Conservation (phyloP, 2,113 vertebrate genomes). For the Rhadina sibilatrix region DNA sequence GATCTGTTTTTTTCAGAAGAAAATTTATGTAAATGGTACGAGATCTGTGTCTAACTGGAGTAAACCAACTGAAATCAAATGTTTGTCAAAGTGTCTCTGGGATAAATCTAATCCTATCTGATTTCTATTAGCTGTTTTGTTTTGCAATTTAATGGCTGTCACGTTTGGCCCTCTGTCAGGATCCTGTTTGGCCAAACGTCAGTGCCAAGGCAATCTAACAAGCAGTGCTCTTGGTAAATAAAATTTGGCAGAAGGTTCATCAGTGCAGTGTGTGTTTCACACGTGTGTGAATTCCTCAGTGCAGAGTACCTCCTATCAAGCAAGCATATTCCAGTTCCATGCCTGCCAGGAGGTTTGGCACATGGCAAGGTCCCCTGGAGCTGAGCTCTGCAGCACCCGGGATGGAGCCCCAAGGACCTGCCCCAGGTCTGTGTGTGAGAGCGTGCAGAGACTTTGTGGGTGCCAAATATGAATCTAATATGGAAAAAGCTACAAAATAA, state of each 20-base stretch:
- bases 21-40: conserved; percentile 17
- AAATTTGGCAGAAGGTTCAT: background rate
- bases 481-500: background rate
- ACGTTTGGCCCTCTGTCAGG: background rate
- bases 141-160: conserved; percentile 40
- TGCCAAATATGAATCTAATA: background rate
- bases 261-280: background rate
- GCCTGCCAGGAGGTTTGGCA: background rate
- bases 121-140: conserved; percentile 44
- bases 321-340: background rate
- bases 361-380: background rate
- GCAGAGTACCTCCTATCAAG: background rate
- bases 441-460: background rate
- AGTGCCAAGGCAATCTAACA: background rate
- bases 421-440: background rate
- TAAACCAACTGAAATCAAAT: conserved; percentile 38
- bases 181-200: background rate
- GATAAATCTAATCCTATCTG: background rate
- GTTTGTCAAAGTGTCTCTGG: background rate
- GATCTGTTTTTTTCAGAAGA: background rate
- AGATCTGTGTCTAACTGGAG: conserved; percentile 5
- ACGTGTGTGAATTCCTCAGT: background rate
- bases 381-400: background rate
- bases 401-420: background rate
- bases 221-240: background rate